These are phyloP conservation scores for Stratiolaelaps scimitus DNA, from an alignment of 1,140 invertebrate genomes.

Conservation along the genomic window DNA sequence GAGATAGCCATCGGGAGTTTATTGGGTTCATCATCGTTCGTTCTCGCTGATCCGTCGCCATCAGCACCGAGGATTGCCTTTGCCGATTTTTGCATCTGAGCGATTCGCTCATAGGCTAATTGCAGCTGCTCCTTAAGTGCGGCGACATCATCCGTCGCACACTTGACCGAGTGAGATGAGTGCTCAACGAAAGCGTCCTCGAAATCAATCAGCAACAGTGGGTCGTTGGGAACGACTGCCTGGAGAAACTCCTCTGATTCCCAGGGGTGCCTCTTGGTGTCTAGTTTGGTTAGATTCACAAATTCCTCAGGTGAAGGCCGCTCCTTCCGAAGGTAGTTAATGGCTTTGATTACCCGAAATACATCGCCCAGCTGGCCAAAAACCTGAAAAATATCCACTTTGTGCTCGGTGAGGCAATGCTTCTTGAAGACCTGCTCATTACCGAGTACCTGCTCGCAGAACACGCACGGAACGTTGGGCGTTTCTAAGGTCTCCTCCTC, in stretches of 20 bases:
- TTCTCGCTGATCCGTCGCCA: not conserved
- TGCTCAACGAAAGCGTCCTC: conserved; percentile 27
- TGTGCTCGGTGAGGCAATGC: conserved; percentile 49
- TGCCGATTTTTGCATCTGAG: conserved; percentile 11
- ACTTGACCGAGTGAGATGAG: conserved; percentile 30
- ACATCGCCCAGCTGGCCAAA: conserved; percentile 57
- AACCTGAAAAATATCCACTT: conserved; percentile 54
- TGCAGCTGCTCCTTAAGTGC: conserved; percentile 21
- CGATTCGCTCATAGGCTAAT: not conserved
- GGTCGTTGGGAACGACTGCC: conserved; percentile 60
- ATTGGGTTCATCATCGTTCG: not conserved
- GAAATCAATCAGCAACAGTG: conserved; percentile 49
- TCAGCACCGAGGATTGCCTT: conserved; percentile 13
- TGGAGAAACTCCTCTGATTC: conserved; percentile 55
- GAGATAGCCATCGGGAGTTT: conserved; percentile 4
- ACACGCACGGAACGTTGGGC: conserved; percentile 67
- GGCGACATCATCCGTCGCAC: conserved; percentile 1
- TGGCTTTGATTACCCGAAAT: conserved; percentile 72
- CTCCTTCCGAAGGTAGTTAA: conserved; percentile 65
- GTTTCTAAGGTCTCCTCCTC: conserved; percentile 61
- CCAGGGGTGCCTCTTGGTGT: conserved; percentile 32
- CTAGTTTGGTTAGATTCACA: conserved; percentile 38
- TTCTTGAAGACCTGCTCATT: conserved; percentile 42
- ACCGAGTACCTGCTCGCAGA: conserved; percentile 44
- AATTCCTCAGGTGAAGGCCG: conserved; percentile 49